phyloP scores from a whole-genome alignment of 1,140 invertebrate species.

The Cotesia glomerata region DNA sequence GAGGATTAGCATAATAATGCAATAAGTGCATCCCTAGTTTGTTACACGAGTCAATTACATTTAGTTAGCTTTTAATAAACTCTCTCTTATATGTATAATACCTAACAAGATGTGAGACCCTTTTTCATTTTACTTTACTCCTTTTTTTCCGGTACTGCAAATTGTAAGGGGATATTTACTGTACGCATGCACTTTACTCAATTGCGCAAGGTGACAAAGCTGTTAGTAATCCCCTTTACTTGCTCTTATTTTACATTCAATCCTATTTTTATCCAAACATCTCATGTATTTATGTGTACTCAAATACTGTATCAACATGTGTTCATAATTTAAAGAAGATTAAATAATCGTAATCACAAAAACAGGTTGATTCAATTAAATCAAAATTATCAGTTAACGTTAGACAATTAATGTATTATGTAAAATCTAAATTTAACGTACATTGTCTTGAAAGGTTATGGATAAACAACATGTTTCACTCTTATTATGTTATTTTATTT shows the following conservation, averaged over 20 bases:
- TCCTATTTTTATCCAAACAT: neutral
- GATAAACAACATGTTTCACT: too few relatives aligned
- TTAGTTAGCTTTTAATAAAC: neutral
- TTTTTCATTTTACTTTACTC: constrained; percentile 6
- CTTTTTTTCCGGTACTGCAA: neutral
- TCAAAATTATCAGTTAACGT: too few relatives aligned
- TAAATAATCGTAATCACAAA: too few relatives aligned
- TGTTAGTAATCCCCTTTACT: neutral
- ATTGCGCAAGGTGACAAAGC: neutral
- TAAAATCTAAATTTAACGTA: too few relatives aligned
- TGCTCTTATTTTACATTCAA: neutral
- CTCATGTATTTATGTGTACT: too few relatives aligned
- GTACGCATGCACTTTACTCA: neutral
- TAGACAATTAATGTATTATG: too few relatives aligned
- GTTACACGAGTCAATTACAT: constrained; percentile 9
- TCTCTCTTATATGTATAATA: neutral
- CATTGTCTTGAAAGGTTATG: too few relatives aligned
- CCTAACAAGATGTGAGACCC: neutral
- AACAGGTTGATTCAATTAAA: too few relatives aligned
- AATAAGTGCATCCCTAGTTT: constrained; percentile 4
- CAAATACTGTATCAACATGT: too few relatives aligned
- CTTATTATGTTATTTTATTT: too few relatives aligned
- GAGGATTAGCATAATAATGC: constrained; percentile 4
- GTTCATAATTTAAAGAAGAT: too few relatives aligned
- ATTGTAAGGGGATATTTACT: neutral